phyloP scores from a whole-genome alignment of 2,888 invertebrate genomes.

The Megastigmus dorsalis region DNA sequence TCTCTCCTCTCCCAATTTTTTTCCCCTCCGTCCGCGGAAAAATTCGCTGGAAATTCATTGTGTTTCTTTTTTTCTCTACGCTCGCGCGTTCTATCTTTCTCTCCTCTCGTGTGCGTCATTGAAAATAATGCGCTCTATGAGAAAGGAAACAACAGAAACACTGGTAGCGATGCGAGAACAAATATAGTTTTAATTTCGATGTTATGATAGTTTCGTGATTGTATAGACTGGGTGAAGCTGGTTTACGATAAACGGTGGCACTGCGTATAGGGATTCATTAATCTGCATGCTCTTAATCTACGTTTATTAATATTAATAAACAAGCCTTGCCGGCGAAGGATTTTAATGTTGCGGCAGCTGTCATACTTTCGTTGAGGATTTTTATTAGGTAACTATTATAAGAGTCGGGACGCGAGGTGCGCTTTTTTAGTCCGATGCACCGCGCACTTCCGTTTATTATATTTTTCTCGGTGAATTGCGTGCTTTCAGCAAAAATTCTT shows the following conservation, averaged over 20 bases:
- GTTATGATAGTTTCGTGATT: background rate
- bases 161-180: background rate
- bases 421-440: no score
- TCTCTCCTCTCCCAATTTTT: background rate
- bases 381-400: no score
- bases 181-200: no score
- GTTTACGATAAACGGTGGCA: no score
- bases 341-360: no score
- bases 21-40: slow-evolving; percentile 13
- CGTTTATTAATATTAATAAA: no score
- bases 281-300: no score
- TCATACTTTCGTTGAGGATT: no score
- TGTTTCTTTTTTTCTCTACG: background rate
- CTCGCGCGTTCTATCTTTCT: background rate
- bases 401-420: no score
- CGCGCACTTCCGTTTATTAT: slow-evolving; percentile 30
- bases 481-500: slow-evolving; percentile 39
- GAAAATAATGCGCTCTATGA: background rate
- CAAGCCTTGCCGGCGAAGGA: no score
- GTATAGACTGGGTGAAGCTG: background rate
- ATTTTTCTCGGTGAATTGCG: slow-evolving; percentile 30
- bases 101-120: slow-evolving; percentile 1
- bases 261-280: no score
- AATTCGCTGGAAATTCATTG: slow-evolving; percentile 42
- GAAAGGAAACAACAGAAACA: slow-evolving; percentile 8